phyloP scores from a whole-genome alignment of 2,797 vertebrate genomes.

The Ptychobarbus kaznakovi region DNA sequence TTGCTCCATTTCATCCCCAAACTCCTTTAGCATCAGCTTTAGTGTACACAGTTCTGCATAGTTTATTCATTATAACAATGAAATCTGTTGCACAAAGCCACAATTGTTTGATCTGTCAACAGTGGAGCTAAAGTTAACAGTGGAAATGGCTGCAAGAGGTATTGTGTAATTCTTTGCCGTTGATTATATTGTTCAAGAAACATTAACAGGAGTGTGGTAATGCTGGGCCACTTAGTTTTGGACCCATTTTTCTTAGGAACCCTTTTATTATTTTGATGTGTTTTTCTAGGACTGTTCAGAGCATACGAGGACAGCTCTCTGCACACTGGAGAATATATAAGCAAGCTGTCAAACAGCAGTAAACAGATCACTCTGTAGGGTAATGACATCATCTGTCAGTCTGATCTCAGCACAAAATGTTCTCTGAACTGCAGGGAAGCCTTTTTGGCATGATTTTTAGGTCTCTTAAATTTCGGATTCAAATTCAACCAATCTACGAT shows the following conservation, averaged over 20 bases:
- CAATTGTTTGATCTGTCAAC: slow-evolving; percentile 11
- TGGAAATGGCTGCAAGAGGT: background rate
- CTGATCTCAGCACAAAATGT: background rate
- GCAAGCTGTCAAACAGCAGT: slow-evolving; percentile 14
- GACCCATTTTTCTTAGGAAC: background rate
- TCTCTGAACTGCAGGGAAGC: background rate
- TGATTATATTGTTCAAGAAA: slow-evolving; percentile 9
- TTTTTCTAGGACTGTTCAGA: slow-evolving; percentile 2
- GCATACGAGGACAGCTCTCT: background rate
- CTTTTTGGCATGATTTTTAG: background rate
- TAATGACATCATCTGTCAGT: slow-evolving; percentile 12
- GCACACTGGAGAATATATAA: background rate
- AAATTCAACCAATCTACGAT: background rate
- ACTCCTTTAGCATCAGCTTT: background rate
- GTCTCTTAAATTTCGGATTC: background rate
- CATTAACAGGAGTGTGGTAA: background rate
- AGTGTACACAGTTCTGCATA: background rate
- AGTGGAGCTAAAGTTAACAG: background rate
- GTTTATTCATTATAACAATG: background rate
- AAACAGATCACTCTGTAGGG: slow-evolving; percentile 6
- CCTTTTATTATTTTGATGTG: slow-evolving; percentile 19
- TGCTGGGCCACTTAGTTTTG: background rate
- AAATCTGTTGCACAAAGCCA: background rate
- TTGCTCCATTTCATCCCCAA: background rate
- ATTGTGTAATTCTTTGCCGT: background rate